These are phyloP conservation scores for Rhingia campestris DNA, from an alignment of 2,888 invertebrate species.

Conservation along the genomic window DNA sequence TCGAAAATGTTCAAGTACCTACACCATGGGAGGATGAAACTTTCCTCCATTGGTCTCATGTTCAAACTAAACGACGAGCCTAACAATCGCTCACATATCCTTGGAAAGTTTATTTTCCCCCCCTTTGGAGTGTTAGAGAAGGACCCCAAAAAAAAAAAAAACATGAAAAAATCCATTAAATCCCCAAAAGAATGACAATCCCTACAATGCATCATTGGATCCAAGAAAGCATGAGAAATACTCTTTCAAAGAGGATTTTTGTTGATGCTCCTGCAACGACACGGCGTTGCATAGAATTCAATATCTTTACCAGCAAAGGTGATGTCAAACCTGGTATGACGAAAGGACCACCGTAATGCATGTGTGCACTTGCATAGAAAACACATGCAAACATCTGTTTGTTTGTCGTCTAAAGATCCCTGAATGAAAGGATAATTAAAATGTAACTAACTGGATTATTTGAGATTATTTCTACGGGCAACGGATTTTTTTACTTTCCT, in stretches of 20 bases:
- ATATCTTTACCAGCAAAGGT: background rate
- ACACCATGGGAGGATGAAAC: background rate
- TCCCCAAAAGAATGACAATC: slow-evolving; percentile 22
- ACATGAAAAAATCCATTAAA: slow-evolving; percentile 14
- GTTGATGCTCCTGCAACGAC: background rate
- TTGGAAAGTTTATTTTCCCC: slow-evolving; percentile 8
- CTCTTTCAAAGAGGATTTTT: background rate
- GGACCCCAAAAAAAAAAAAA: background rate
- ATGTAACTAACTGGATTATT: slow-evolving; percentile 74
- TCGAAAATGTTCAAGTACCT: background rate
- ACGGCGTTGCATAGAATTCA: background rate
- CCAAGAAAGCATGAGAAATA: slow-evolving; percentile 7
- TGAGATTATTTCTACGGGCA: slow-evolving; percentile 63
- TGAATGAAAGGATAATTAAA: slow-evolving; percentile 74
- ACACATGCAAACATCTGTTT: slow-evolving; percentile 33
- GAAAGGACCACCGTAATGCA: too few species aligned
- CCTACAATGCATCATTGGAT: slow-evolving; percentile 4
- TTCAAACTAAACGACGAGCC: slow-evolving; percentile 21
- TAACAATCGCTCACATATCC: slow-evolving; percentile 31
- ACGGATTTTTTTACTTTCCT: slow-evolving; percentile 24
- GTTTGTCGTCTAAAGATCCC: slow-evolving; percentile 55
- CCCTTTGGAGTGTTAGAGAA: background rate
- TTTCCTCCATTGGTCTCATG: slow-evolving; percentile 16
- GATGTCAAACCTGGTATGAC: background rate
- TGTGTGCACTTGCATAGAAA: background rate